These are phyloP conservation scores for Tinea trinotella DNA, from an alignment of 2,888 invertebrate genomes.

Conservation along the genomic window DNA sequence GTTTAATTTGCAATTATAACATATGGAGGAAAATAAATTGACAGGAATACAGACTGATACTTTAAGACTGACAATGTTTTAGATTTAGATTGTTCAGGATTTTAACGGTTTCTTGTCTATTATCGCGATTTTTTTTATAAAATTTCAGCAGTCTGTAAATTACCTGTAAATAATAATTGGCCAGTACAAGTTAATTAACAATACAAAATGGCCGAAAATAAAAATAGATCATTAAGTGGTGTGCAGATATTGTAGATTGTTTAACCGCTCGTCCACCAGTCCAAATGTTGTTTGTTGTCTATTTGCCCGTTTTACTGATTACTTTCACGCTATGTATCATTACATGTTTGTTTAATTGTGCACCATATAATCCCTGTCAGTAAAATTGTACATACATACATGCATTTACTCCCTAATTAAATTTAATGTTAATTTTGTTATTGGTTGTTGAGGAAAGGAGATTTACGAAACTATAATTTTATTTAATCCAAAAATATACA, in stretches of 20 bases:
- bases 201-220: neutral
- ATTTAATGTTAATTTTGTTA: neutral
- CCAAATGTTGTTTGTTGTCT: neutral
- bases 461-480: neutral
- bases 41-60: neutral
- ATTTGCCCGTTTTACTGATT: slow-evolving; percentile 10
- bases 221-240: neutral
- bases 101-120: neutral
- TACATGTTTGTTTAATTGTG: neutral
- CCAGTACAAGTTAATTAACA: too few species aligned
- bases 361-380: neutral
- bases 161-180: neutral
- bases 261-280: slow-evolving; percentile 10
- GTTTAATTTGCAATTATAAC: neutral
- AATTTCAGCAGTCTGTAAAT: neutral
- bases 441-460: slow-evolving; percentile 7
- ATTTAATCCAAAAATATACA: too few species aligned
- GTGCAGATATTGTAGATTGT: neutral
- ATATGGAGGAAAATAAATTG: neutral
- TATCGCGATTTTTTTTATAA: neutral
- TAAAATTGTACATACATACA: neutral
- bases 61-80: slow-evolving; percentile 5
- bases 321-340: neutral
- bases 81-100: neutral
- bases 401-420: neutral